These are phyloP conservation scores for Festucalex cinctus DNA, from an alignment of 2,113 vertebrate species.

Conservation along the genomic window DNA sequence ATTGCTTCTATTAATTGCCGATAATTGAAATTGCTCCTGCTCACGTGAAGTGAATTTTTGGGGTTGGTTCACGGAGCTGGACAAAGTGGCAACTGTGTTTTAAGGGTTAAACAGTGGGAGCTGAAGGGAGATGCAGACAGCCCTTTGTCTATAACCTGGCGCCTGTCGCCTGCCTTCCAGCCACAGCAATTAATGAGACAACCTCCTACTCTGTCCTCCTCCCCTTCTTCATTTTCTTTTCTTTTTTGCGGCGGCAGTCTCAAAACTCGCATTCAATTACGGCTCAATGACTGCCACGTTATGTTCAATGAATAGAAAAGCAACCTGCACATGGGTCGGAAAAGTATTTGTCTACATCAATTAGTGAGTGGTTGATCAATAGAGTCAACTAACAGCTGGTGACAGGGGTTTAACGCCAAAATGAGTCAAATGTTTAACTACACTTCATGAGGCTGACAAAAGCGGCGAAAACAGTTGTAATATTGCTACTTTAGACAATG, in stretches of 20 bases:
- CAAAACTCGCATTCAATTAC: conserved; percentile 72
- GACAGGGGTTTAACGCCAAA: conserved; percentile 68
- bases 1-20: no score
- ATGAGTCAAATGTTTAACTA: conserved; percentile 51
- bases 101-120: conserved; percentile 71
- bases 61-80: background rate
- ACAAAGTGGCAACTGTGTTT: conserved; percentile 24
- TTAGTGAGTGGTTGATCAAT: conserved; percentile 75
- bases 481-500: no score
- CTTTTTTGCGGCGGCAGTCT: conserved; percentile 70
- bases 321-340: conserved; percentile 59
- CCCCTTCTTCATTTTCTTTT: conserved; percentile 49
- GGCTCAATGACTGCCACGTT: conserved; percentile 71
- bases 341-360: conserved; percentile 72
- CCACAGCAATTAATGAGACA: conserved; percentile 78
- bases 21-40: background rate
- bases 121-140: conserved; percentile 74
- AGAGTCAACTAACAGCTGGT: conserved; percentile 53
- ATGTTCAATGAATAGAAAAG: conserved; percentile 77
- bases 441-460: background rate
- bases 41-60: conserved; percentile 5
- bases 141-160: conserved; percentile 75
- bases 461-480: background rate
- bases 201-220: conserved; percentile 14
- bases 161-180: conserved; percentile 80